Base-by-base conservation (phyloP, 2,888 invertebrate species). In the Ormyrus thymus region DNA sequence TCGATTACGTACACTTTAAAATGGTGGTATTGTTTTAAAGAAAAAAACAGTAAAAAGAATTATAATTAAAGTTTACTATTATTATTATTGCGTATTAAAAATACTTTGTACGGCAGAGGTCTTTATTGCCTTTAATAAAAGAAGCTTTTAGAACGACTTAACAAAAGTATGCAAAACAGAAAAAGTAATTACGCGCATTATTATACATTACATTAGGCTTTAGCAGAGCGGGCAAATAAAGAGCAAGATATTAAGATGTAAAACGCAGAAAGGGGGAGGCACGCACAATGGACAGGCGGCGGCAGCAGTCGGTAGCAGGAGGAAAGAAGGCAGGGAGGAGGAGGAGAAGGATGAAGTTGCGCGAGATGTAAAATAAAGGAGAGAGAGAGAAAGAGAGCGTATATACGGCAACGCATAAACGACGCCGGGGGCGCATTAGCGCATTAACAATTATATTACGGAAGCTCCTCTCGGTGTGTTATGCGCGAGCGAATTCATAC, bases 371-470 rank as follows among this genome's bases (percentile, higher is more conserved):
- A 77, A 73, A 76, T 72, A 69, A 71, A 53, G 29, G 72, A 53
- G 56, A 55, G 46, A 65, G 70, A 62, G 62, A 29, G 29, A 9
- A 43, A 45, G 62, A 78, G 70, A 75, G 71, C 84, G 82, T 83
- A 84, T 82, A 83, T 82, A 84, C 83, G 85, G 85, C 86, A 84
- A 84, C 84, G 85, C 85, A 86, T 86, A 86, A 87, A 86, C 86
- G 85, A 83, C 79, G 86, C 85, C 85, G 85, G 85, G 83, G 87
- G 87, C 85, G 86, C 86, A 87, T 85, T 87, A 86, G 89, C 89
- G 86, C 89, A 88, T 88, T 88, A 88, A 88, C 88, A 88, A 88
- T 88, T 88, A 88, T 87, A 88, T 88, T 86, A 88, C 88, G 85
- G 87, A 86, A 88, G 87, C 87, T 87, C 86, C 81, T 56, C 29